Evolutionary conservation across 2,888 invertebrate species (phyloP), one percentile per base, ranked within the genome.

Genomic region (Epicampocera succincta): DNA sequence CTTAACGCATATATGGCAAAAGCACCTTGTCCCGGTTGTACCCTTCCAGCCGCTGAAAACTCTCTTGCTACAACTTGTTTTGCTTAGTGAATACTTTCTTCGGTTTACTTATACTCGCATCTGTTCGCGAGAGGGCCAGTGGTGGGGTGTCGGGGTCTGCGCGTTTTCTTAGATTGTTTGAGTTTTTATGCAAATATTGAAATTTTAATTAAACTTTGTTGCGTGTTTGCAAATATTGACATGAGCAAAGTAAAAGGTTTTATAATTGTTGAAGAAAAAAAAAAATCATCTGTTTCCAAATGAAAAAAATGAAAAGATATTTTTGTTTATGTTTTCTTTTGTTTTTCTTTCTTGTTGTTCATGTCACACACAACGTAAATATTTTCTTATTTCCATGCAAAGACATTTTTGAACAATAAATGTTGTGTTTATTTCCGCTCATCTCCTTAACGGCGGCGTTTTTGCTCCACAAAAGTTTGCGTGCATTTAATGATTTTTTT

Each of bases 161-260:
- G 6, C 25, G n/a, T 44, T 0, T 33, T 33, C 9, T 33, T 8
- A 33, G 5, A 33, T 33, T 9, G 33, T 9, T 33, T 9, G 9
- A 33, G 33, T 33, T 33, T 13, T 6, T 48, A 63, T 63, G 79
- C 21, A 80, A 80, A 76, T 68, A 76, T 76, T 75, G 73, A 80
- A 80, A 76, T 68, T 80, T 76, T 72, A 76, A 80, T 80, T 80
- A 61, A 76, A 76, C 80, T 76, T 80, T 76, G 66, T 76, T 80
- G 80, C 76, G 72, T 80, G 80, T 38, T 42, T 46, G 33, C 50
- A 78, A 78, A 78, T 78, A 78, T 76, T 80, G 80, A 76, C 76
- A 72, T 65, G 40, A 17, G 52, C 21, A 29, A 33, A 21, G 56
- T 29, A 50, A 11, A 29, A 13, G 42, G 19, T 2, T 33, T 68